Evolutionary conservation across 2,797 vertebrate species (phyloP).

Genomic region (Anniella stebbinsi): DNA sequence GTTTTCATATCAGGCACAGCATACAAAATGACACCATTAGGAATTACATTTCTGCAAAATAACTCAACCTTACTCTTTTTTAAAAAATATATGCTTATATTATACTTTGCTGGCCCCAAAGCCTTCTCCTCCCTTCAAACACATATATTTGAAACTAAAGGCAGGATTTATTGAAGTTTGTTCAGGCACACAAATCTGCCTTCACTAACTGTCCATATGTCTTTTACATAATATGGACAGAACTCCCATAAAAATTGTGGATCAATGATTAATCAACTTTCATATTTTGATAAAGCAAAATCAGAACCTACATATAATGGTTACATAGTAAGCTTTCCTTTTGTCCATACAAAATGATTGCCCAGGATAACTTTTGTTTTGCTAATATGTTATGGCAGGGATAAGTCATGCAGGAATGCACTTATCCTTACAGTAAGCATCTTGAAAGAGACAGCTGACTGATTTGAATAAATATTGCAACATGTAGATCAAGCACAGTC

Average conservation of each 20-base stretch:
- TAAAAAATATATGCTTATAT: neutral
- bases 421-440: neutral
- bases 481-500: constrained; percentile 13
- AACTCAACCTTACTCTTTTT: neutral
- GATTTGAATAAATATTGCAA: constrained; percentile 10
- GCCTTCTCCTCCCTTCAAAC: neutral
- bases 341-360: constrained; percentile 12
- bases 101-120: neutral
- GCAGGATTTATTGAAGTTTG: neutral
- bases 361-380: constrained; percentile 10
- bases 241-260: neutral
- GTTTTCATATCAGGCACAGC: neutral
- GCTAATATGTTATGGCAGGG: constrained; percentile 3
- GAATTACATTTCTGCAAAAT: neutral
- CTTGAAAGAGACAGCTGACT: constrained; percentile 17
- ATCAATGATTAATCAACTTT: neutral
- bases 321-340: neutral
- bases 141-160: neutral
- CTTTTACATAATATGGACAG: neutral
- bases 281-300: neutral
- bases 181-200: neutral
- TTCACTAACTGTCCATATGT: neutral
- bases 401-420: neutral
- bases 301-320: neutral
- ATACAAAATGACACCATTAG: neutral